Evolutionary conservation across 30 jellyfish, hydroid and myxozoan species (phyloP), one percentile per base, ranked within the genome.

Genomic region (Sanderia malayensis): DNA sequence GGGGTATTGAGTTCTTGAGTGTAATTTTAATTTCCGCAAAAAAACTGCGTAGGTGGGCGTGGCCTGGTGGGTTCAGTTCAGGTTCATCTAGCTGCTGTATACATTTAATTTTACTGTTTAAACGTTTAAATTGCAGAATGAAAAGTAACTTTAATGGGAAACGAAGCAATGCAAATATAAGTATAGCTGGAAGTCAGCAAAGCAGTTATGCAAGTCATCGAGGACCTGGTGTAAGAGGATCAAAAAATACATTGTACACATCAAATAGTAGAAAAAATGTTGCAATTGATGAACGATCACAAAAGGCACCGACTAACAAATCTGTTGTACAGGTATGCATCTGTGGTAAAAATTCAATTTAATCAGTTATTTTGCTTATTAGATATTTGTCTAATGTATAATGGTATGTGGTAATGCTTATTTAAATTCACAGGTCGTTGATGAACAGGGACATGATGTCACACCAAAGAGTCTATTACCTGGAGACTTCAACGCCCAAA

Each of bases 341-440:
- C n/a, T n/a, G n/a, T n/a, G n/a, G n/a, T n/a, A n/a, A n/a, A n/a
- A n/a, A n/a, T n/a, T n/a, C n/a, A n/a, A n/a, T n/a, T n/a, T n/a
- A n/a, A n/a, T n/a, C n/a, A n/a, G n/a, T n/a, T n/a, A n/a, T n/a
- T n/a, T n/a, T n/a, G n/a, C n/a, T n/a, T n/a, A n/a, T n/a, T n/a
- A n/a, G n/a, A n/a, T n/a, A n/a, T n/a, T n/a, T n/a, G n/a, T n/a
- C n/a, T n/a, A n/a, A n/a, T n/a, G n/a, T n/a, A n/a, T n/a, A n/a
- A n/a, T n/a, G n/a, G n/a, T n/a, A n/a, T n/a, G n/a, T n/a, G n/a
- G n/a, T n/a, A n/a, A n/a, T n/a, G n/a, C n/a, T n/a, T n/a, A n/a
- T n/a, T n/a, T n/a, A n/a, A n/a, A n/a, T n/a, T n/a, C n/a, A n/a
- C 17, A 88, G 97, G 95, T 88, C 46, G 45, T 71, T 75, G 97